A percentile compares a stretch with the other conserved stretches of the same genome.
These are phyloP conservation scores for Micromys minutus DNA, from an alignment of 2,113 vertebrate species.

Conservation along the genomic window DNA sequence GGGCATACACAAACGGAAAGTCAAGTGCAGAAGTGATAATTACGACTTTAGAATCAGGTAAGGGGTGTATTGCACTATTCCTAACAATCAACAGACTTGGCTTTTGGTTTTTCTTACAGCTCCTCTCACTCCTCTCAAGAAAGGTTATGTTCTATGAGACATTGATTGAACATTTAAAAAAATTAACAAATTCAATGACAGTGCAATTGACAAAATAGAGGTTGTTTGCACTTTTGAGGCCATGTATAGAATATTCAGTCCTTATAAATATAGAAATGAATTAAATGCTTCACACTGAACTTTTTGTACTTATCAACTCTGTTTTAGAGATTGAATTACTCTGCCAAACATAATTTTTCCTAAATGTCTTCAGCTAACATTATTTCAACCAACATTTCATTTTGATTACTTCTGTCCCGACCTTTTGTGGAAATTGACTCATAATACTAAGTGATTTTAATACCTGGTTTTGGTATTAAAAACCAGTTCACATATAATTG, in stretches of 20 bases:
- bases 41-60: slow-evolving; percentile 94
- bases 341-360: neutral
- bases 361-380: neutral
- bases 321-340: neutral
- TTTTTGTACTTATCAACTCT: slow-evolving; percentile 5
- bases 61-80: slow-evolving; percentile 55
- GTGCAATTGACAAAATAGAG: neutral
- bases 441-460: slow-evolving; percentile 27
- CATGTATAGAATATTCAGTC: neutral
- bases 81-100: neutral
- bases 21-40: slow-evolving; percentile 86
- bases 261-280: neutral
- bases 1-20: slow-evolving; percentile 88
- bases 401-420: slow-evolving; percentile 34
- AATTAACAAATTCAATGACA: neutral
- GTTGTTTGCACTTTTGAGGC: slow-evolving; percentile 2
- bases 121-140: neutral
- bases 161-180: neutral
- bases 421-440: neutral
- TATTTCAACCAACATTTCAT: neutral
- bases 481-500: neutral
- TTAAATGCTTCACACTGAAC: neutral
- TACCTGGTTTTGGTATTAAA: slow-evolving; percentile 27
- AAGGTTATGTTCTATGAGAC: neutral
- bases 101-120: neutral